Percentiles rank a stretch among this genome's conserved stretches.
These are phyloP conservation scores for Apolygus lucorum DNA, from an alignment of 1,140 invertebrate species.

Conservation along the genomic window DNA sequence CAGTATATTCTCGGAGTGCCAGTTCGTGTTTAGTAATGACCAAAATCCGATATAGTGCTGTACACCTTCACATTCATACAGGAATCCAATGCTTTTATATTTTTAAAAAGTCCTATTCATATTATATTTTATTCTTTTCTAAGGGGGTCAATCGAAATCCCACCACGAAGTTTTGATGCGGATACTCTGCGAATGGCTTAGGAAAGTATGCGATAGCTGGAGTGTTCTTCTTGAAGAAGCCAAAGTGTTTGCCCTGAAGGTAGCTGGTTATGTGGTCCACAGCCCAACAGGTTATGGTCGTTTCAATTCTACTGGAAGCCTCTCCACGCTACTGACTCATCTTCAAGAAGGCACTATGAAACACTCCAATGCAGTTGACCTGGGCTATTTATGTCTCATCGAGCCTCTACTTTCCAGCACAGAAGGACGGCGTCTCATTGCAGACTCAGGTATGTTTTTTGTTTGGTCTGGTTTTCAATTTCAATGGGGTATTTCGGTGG, in stretches of 20 bases:
- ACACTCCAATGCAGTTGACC: neutral
- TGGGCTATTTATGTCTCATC: neutral
- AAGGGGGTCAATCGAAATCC: neutral
- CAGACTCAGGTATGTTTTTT: neutral
- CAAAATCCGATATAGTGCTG: neutral
- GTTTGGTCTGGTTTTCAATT: too few species aligned
- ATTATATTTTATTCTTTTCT: neutral
- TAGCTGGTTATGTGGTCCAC: neutral
- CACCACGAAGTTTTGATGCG: neutral
- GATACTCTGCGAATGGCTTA: constrained; percentile 1
- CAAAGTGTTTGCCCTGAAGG: neutral
- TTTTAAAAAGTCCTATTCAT: neutral
- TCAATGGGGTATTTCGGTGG: too few species aligned
- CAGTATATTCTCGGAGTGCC: neutral
- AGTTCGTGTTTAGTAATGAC: neutral
- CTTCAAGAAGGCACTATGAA: neutral
- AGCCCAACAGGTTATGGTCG: neutral
- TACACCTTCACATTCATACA: neutral
- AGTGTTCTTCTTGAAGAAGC: neutral
- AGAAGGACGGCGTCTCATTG: neutral
- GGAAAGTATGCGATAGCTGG: neutral
- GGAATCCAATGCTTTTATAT: neutral
- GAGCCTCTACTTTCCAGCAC: neutral
- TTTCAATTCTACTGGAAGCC: neutral
- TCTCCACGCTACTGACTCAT: neutral